Percentiles rank a stretch among this genome's conserved stretches.
phyloP scores from a whole-genome alignment of 1,140 invertebrate species.

The Drosophila pallidifrons region DNA sequence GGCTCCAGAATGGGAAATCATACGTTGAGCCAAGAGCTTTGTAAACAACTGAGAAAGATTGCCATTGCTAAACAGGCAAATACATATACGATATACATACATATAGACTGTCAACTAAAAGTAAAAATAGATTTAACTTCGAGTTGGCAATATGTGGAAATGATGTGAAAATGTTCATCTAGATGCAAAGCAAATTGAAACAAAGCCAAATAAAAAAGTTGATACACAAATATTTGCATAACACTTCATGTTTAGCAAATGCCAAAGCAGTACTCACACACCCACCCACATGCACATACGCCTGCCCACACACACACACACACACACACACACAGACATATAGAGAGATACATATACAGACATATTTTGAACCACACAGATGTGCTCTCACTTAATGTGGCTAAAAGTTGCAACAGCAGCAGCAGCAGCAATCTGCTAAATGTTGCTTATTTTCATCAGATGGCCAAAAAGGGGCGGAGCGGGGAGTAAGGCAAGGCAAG shows the following conservation, averaged over 20 bases:
- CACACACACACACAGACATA: slow-evolving; percentile 24
- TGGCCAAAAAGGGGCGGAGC: not conserved
- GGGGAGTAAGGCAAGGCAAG: not conserved
- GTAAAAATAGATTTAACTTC: slow-evolving; percentile 5
- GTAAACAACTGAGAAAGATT: slow-evolving; percentile 4
- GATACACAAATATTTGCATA: slow-evolving; percentile 76
- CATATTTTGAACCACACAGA: slow-evolving; percentile 24
- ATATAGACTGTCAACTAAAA: slow-evolving; percentile 1
- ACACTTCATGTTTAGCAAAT: slow-evolving; percentile 79
- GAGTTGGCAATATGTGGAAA: slow-evolving; percentile 19
- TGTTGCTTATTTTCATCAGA: slow-evolving; percentile 63
- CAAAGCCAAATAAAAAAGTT: slow-evolving; percentile 61
- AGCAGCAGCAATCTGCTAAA: slow-evolving; percentile 52
- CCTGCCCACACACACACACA: slow-evolving; percentile 18
- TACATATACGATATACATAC: not conserved
- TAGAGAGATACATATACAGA: slow-evolving; percentile 20
- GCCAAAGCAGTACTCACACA: slow-evolving; percentile 49
- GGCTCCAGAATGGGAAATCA: not conserved
- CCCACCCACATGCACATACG: slow-evolving; percentile 25
- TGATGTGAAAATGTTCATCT: slow-evolving; percentile 43
- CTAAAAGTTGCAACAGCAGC: slow-evolving; percentile 52
- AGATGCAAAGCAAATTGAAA: slow-evolving; percentile 45
- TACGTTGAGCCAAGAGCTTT: not conserved
- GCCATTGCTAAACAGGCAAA: not conserved
- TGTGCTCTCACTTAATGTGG: slow-evolving; percentile 48